Evolutionary conservation across 2,113 vertebrate genomes (phyloP).

Genomic region (Redunca redunca): DNA sequence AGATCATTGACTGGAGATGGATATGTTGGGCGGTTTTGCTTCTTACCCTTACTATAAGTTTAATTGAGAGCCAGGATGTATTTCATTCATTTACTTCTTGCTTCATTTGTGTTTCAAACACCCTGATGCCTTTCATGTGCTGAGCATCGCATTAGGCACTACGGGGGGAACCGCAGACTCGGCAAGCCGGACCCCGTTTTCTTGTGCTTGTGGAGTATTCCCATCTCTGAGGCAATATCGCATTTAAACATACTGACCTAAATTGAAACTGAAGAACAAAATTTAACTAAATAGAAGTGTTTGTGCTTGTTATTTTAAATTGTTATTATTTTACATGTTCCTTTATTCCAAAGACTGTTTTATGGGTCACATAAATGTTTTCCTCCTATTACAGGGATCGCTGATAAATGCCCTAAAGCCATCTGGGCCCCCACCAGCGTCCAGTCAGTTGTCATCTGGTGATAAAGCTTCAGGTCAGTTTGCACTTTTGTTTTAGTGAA

Average conservation of each 20-base stretch:
- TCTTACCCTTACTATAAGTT: not conserved
- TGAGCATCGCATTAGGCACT: not conserved
- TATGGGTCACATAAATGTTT: not conserved
- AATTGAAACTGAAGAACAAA: not conserved
- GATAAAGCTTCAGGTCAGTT: slow-evolving; percentile 78
- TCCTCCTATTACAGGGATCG: slow-evolving; percentile 65
- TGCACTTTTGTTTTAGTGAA: not conserved
- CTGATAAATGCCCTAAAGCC: slow-evolving; percentile 67
- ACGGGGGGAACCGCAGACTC: not conserved
- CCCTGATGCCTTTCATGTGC: not conserved
- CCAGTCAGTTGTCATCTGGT: slow-evolving; percentile 45
- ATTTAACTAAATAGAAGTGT: not conserved
- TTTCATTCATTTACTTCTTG: not conserved
- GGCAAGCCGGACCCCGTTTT: not conserved
- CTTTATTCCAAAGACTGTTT: not conserved
- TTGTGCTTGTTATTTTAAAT: not conserved
- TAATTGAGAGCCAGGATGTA: not conserved
- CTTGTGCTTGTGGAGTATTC: too few species aligned
- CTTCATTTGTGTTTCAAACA: not conserved
- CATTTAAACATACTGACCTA: not conserved
- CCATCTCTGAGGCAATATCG: not conserved
- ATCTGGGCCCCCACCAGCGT: slow-evolving; percentile 41
- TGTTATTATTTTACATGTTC: not conserved
- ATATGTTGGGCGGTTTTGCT: not conserved
- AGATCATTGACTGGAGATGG: not conserved